Evolutionary conservation across 1,140 invertebrate genomes (phyloP).

Genomic region (Teleogryllus occipitalis): DNA sequence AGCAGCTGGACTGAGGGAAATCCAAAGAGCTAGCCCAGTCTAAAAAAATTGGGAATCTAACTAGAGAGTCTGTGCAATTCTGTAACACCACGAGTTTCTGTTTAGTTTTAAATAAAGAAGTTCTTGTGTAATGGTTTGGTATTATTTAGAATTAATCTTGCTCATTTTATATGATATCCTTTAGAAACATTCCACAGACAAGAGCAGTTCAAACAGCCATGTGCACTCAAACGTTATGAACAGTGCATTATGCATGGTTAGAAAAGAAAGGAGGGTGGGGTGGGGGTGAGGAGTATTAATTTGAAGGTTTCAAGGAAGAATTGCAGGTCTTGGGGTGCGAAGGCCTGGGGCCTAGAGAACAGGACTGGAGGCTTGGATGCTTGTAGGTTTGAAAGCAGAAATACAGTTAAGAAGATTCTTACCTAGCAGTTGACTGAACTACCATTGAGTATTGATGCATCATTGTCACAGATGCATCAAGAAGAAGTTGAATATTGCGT

Average conservation of each 20-base stretch:
- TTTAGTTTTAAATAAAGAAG: too few relatives aligned
- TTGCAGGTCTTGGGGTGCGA: not conserved
- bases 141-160: too few relatives aligned
- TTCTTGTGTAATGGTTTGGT: too few relatives aligned
- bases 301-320: not conserved
- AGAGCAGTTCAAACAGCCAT: too few relatives aligned
- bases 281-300: not conserved
- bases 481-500: conserved; percentile 73
- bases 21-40: too few relatives aligned
- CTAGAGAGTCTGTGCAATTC: too few relatives aligned
- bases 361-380: not conserved
- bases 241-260: not conserved
- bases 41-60: too few relatives aligned
- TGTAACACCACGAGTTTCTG: too few relatives aligned
- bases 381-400: not conserved
- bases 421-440: conserved; percentile 32
- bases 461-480: conserved; percentile 80
- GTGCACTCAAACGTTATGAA: not conserved
- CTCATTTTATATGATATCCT: too few relatives aligned
- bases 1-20: too few relatives aligned
- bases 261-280: not conserved
- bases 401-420: not conserved
- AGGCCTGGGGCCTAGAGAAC: not conserved
- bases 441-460: conserved; percentile 80
- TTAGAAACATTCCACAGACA: too few relatives aligned